Evolutionary conservation across 1,140 invertebrate species (phyloP).

Genomic region (Gryon sp.): DNA sequence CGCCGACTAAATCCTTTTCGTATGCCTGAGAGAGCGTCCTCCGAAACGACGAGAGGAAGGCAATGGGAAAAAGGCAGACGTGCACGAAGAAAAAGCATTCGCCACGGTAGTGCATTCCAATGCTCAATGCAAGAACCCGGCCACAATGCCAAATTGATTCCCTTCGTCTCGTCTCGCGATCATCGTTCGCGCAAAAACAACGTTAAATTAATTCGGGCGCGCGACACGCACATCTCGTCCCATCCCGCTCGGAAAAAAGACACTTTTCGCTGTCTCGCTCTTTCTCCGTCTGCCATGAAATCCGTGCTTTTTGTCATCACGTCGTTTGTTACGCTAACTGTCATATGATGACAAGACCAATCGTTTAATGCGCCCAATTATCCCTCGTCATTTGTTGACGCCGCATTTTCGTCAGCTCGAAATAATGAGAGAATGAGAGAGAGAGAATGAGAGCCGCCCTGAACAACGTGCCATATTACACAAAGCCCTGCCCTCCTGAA

Average conservation of each 20-base stretch:
- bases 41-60: conserved; percentile 18
- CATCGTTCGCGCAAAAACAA: conserved; percentile 7
- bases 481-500: no score
- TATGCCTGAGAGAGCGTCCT: conserved; percentile 35
- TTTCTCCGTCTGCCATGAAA: no score
- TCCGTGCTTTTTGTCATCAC: no score
- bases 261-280: conserved; percentile 15
- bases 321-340: no score
- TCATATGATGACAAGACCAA: neutral
- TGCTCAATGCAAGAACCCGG: conserved; percentile 12
- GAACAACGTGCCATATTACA: no score
- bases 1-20: conserved; percentile 25
- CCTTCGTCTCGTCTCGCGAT: conserved; percentile 9
- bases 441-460: no score
- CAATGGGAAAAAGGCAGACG: conserved; percentile 32
- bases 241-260: neutral
- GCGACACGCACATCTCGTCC: neutral
- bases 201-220: conserved; percentile 33
- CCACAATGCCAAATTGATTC: conserved; percentile 45
- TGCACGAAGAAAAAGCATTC: conserved; percentile 42
- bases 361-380: conserved; percentile 26
- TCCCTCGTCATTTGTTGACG: conserved; percentile 21
- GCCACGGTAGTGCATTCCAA: conserved; percentile 42
- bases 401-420: neutral
- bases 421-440: no score